Base-by-base conservation (phyloP, 2,113 vertebrate genomes). In the Prionailurus bengalensis region DNA sequence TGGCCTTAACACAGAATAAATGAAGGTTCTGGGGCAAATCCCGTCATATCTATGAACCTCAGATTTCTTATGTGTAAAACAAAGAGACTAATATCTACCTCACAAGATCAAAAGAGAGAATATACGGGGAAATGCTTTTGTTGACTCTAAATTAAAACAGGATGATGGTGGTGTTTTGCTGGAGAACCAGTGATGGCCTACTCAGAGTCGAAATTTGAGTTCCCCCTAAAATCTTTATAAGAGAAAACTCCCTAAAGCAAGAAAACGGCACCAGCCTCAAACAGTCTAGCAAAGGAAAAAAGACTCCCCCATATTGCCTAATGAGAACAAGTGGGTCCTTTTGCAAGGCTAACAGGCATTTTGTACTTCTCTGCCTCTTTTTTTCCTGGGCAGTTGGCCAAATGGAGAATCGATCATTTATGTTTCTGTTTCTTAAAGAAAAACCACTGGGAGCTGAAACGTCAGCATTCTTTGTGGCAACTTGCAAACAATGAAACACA, bases 341-440 rank as follows among this genome's bases (percentile, higher is more conserved):
- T 36, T 74, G 84, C 36, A 97, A 97, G 23, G 68, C 79, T 93
- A 91, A 95, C 55, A 93, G 78, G 81, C 63, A 95, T 80, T 93
- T 97, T 89, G 84, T 88, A 74, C 33, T 95, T 94, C 70, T 90
- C 74, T 91, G 68, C 68, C 66, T 97, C 70, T 91, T 53, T 73
- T 73, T 92, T 98, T 91, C 66, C 95, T 74, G 91, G 97, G 96
- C 95, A 91, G 36, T 73, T 92, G 13, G 97, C 97, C 98, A 98
- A 94, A 92, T 70, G 61, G 74, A 91, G 86, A 93, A 96, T 90
- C 27, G 33, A 97, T 95, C 96, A 51, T 95, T 97, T 96, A 74
- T 91, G 63, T 93, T 91, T 95, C 96, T 92, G 23, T 63, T 96
- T 97, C 92, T 91, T 91, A 89, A 85, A 92, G 96, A 90, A 97